Evolutionary conservation across 2,797 vertebrate species (phyloP), one percentile per base, ranked within the genome.

Genomic region (Lophotriccus pileatus): DNA sequence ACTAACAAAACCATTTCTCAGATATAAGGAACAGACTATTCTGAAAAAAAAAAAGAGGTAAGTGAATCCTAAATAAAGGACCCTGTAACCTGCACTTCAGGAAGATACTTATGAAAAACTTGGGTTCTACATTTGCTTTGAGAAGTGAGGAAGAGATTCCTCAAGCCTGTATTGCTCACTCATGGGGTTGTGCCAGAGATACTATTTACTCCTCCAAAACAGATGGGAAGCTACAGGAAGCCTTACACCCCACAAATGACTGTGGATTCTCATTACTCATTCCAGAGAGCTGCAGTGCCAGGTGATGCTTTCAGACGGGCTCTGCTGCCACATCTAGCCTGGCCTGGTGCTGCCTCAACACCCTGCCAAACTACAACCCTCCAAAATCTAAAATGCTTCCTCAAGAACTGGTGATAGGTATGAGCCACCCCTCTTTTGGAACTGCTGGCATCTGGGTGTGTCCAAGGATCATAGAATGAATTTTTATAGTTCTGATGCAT

Each of bases 161-260:
- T 78, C 53, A 77, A 37, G 79, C 6, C 47, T 74, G 20, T n/a
- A 24, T 23, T 53, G 37, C 22, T 93, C 67, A 49, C 39, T 63
- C 6, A 1, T 6, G 60, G 60, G 41, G 41, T 34, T 59, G 24
- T 90, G 55, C 55, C 89, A 84, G 67, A 82, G 78, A 47, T 76
- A 34, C 39, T 46, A 44, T 58, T 93, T 69, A 56, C 63, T 50
- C 27, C 76, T 81, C 36, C 46, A 39, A 59, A 83, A n/a, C 1
- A 22, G 69, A 46, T 27, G 63, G 78, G 91, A 84, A 87, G 37
- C 80, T 70, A 67, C 93, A 86, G 83, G 74, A 87, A 95, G 70
- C 44, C 46, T 63, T 13, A 60, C 77, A 46, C 22, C 70, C 55
- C 68, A 36, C 58, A 80, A 72, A 69, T 67, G 62, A 52, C 66